A percentile compares a stretch with the other conserved stretches of the same genome.
phyloP scores from a whole-genome alignment of 2,113 vertebrate genomes.

The Pungitius pungitius region DNA sequence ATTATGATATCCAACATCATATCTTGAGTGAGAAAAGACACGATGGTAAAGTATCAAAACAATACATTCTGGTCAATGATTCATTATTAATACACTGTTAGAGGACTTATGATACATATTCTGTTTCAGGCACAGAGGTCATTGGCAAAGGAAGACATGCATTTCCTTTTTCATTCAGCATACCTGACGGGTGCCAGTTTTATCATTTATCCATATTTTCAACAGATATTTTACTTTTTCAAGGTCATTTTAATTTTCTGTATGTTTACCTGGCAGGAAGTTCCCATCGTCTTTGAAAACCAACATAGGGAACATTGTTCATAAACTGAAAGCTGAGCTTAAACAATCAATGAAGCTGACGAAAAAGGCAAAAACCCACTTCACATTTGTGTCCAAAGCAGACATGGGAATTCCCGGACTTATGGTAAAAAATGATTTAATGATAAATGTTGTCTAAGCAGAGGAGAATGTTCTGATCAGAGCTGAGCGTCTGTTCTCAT shows the following conservation, averaged over 20 bases:
- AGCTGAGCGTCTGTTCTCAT: neutral
- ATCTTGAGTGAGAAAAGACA: slow-evolving; percentile 60
- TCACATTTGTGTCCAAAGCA: slow-evolving; percentile 70
- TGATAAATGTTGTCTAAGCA: neutral
- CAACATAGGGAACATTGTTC: slow-evolving; percentile 53
- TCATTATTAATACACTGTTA: neutral
- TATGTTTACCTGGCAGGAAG: slow-evolving; percentile 41
- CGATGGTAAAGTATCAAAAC: slow-evolving; percentile 59
- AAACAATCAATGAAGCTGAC: slow-evolving; percentile 59
- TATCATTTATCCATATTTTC: fast-evolving
- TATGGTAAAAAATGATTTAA: slow-evolving; percentile 56
- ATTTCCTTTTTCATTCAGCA: slow-evolving; percentile 69
- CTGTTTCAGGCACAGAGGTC: slow-evolving; percentile 48
- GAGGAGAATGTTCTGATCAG: fast-evolving
- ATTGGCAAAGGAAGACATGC: slow-evolving; percentile 64
- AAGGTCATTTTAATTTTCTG: neutral
- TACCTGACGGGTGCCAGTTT: slow-evolving; percentile 65
- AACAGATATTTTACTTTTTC: fast-evolving
- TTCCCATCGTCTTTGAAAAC: slow-evolving; percentile 71
- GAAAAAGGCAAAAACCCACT: slow-evolving; percentile 46
- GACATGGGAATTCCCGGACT: slow-evolving; percentile 56
- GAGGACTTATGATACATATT: neutral
- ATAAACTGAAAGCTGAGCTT: slow-evolving; percentile 71
- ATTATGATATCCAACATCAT: slow-evolving; percentile 60
- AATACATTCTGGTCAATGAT: neutral